Conservation (phyloP, 1,140 invertebrate genomes). For the Brachionus koreanus region DNA sequence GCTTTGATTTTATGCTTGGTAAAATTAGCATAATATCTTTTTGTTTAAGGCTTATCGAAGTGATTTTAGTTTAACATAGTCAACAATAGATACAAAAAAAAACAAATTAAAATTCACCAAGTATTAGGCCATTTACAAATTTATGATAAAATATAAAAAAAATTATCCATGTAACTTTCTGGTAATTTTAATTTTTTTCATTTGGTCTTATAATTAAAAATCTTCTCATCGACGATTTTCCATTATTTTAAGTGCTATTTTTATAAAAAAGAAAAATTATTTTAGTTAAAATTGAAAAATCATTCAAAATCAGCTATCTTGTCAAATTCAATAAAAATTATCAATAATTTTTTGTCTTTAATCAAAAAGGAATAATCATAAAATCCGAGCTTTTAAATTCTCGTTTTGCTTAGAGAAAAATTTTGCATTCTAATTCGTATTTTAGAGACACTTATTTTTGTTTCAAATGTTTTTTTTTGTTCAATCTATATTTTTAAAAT, state of each 20-base stretch:
- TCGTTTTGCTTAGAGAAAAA: background rate
- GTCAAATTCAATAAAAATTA: background rate
- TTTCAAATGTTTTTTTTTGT: no score
- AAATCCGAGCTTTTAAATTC: background rate
- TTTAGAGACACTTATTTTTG: no score
- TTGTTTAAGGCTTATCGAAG: background rate
- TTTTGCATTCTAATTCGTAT: no score
- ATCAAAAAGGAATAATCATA: background rate
- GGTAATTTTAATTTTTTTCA: background rate
- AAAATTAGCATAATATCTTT: conserved; percentile 29
- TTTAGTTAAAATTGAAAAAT: background rate
- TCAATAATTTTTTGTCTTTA: background rate
- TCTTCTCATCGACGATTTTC: no score
- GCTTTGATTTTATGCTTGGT: background rate
- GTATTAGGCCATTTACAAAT: background rate
- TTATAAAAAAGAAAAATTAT: background rate
- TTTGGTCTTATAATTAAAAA: no score
- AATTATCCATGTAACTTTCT: background rate
- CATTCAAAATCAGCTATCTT: background rate
- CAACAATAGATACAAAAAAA: background rate
- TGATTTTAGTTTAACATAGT: background rate
- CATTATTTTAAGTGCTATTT: no score
- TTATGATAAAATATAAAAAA: background rate
- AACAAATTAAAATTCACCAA: background rate
- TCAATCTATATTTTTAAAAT: no score